These are phyloP conservation scores for Mechanitis messenoides DNA, from an alignment of 2,888 invertebrate genomes.

Conservation along the genomic window DNA sequence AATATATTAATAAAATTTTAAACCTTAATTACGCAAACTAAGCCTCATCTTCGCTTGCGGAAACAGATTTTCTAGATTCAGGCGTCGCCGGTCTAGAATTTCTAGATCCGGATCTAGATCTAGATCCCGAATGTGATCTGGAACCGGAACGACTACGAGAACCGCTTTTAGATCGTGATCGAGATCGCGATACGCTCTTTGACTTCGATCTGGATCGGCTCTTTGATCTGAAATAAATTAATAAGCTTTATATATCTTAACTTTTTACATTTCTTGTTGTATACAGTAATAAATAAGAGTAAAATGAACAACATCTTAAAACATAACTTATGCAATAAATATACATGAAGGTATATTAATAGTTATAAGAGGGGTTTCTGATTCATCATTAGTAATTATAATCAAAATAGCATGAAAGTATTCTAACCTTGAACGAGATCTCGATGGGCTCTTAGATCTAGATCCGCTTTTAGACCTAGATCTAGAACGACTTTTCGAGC, in stretches of 20 bases:
- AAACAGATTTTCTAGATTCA: conserved; percentile 77
- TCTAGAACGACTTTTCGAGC: conserved; percentile 47
- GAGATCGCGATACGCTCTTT: conserved; percentile 47
- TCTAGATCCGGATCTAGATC: conserved; percentile 57
- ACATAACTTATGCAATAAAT: neutral
- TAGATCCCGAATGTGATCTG: conserved; percentile 58
- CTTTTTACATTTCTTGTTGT: no score
- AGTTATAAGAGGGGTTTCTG: neutral
- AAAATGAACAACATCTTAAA: no score
- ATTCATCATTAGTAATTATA: neutral
- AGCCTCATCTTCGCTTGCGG: conserved; percentile 76
- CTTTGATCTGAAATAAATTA: conserved; percentile 40
- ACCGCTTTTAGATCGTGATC: conserved; percentile 44
- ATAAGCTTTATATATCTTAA: no score
- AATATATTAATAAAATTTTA: conserved; percentile 8
- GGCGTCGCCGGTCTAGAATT: conserved; percentile 73
- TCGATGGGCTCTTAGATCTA: conserved; percentile 46
- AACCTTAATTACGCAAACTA: conserved; percentile 33
- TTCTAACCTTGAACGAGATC: conserved; percentile 47
- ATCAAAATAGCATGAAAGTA: neutral
- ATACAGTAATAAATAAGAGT: no score
- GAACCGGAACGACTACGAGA: conserved; percentile 51
- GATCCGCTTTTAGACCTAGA: conserved; percentile 51
- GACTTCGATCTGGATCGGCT: conserved; percentile 55
- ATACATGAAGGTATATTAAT: neutral